These are phyloP conservation scores for Harpegnathos saltator DNA, from an alignment of 1,140 invertebrate genomes.

Conservation along the genomic window DNA sequence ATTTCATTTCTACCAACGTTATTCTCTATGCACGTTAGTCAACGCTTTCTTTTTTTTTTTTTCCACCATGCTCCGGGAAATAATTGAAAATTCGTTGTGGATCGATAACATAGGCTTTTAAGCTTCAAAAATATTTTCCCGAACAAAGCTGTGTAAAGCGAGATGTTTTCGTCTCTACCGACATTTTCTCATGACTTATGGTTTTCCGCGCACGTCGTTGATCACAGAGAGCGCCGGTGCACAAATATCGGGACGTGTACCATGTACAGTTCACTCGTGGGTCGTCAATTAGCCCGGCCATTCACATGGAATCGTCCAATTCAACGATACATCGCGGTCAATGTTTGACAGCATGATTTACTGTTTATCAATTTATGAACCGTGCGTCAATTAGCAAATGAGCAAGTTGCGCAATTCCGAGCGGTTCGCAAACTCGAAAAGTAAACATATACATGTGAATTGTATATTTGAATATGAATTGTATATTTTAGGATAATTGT, in stretches of 20 bases:
- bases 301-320: background rate
- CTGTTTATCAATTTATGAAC: background rate
- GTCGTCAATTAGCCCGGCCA: constrained; percentile 1
- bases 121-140: constrained; percentile 26
- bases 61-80: background rate
- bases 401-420: background rate
- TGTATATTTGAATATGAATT: no score
- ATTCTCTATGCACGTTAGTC: no score
- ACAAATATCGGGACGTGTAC: background rate
- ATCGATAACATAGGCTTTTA: background rate
- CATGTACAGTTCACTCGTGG: background rate
- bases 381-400: background rate
- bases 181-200: constrained; percentile 5
- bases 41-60: no score
- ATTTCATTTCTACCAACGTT: no score
- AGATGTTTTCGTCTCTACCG: background rate
- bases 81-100: background rate
- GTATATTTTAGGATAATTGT: no score
- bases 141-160: background rate
- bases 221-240: background rate
- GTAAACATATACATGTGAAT: background rate
- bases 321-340: background rate
- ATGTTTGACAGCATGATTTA: background rate
- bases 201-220: background rate
- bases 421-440: background rate